These are phyloP conservation scores for Dreissena rostriformis DNA, from an alignment of 1,140 invertebrate genomes.

Conservation along the genomic window DNA sequence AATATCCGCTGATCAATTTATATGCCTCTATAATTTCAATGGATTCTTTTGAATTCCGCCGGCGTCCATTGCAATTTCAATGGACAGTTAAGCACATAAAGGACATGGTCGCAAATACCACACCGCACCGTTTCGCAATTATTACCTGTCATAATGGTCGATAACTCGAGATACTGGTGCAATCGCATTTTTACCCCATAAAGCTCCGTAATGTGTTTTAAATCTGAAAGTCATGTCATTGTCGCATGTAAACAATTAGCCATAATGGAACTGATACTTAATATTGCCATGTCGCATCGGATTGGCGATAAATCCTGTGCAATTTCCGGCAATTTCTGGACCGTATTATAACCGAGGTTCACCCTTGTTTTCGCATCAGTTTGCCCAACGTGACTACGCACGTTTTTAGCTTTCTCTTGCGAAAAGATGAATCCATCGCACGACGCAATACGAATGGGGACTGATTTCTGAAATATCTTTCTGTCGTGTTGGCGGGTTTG, in stretches of 20 bases:
- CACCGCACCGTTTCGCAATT: slow-evolving; percentile 3
- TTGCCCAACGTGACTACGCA: slow-evolving; percentile 47
- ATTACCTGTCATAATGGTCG: slow-evolving; percentile 33
- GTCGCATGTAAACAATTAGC: slow-evolving; percentile 56
- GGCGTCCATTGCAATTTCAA: slow-evolving; percentile 1
- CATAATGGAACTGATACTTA: slow-evolving; percentile 44
- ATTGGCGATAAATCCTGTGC: slow-evolving; percentile 47
- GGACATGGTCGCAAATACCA: slow-evolving; percentile 22
- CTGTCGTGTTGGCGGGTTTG: too few relatives aligned
- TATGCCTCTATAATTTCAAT: slow-evolving; percentile 34
- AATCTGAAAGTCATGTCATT: slow-evolving; percentile 53
- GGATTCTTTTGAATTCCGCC: slow-evolving; percentile 2
- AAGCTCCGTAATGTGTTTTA: slow-evolving; percentile 36
- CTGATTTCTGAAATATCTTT: too few relatives aligned
- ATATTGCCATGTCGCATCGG: slow-evolving; percentile 32
- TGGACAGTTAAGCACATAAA: slow-evolving; percentile 32
- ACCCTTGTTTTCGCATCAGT: slow-evolving; percentile 10
- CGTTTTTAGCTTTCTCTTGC: not conserved
- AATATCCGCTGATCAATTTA: slow-evolving; percentile 42
- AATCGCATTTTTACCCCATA: too few relatives aligned
- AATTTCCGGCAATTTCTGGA: slow-evolving; percentile 54
- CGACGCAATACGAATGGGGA: too few relatives aligned
- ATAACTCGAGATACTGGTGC: too few relatives aligned
- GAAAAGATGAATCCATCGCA: too few relatives aligned
- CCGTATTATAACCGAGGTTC: slow-evolving; percentile 41